Conservation (phyloP, 2,888 invertebrate genomes). For the Drosophila melanosoma region DNA sequence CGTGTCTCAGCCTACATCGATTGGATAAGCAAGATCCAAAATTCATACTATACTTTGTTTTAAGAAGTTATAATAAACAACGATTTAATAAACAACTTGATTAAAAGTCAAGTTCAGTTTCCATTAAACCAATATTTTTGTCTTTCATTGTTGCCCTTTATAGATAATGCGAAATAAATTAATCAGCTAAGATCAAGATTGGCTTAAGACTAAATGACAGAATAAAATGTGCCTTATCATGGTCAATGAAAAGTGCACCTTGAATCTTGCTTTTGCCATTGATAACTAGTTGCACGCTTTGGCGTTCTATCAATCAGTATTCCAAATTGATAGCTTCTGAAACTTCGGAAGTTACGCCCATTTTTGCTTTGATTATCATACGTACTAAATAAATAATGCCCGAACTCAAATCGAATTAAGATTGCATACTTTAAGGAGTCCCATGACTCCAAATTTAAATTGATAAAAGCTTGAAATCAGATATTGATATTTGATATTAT, state of each 20-base stretch:
- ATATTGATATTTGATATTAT: not conserved
- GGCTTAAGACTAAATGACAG: constrained; percentile 2
- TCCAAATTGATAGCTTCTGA: not conserved
- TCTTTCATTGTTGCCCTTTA: not conserved
- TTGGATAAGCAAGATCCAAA: constrained; percentile 82
- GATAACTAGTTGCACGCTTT: not conserved
- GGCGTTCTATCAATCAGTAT: not conserved
- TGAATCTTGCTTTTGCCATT: not conserved
- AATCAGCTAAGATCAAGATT: not conserved
- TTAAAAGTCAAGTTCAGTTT: not conserved
- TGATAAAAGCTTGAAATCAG: not conserved
- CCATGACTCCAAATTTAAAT: not conserved
- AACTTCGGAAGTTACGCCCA: not conserved
- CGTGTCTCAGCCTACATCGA: constrained; percentile 84
- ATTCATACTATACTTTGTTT: constrained; percentile 68
- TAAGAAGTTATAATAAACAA: constrained; percentile 35
- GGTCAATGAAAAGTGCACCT: not conserved
- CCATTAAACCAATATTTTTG: not conserved
- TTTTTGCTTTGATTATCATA: not conserved
- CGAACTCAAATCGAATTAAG: not conserved
- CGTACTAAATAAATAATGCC: not conserved
- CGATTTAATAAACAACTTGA: constrained; percentile 36
- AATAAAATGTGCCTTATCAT: not conserved
- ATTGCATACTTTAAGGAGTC: not conserved
- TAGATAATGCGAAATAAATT: not conserved